Conservation (phyloP, 1,140 invertebrate species). For the Drosophila orosa region DNA sequence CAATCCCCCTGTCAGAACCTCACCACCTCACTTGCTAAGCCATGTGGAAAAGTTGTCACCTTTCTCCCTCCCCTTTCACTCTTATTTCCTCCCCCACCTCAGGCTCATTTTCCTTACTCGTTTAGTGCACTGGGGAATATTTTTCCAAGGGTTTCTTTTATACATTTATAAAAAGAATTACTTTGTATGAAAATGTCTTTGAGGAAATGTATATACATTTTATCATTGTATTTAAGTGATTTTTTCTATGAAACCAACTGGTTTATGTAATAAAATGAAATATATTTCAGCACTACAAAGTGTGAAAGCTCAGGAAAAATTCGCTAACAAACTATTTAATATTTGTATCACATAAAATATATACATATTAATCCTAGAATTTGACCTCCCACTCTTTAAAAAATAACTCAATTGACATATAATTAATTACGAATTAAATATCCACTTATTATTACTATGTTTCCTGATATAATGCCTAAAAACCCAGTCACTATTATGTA, state of each 20-base stretch:
- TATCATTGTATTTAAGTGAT: neutral
- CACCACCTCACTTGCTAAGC: neutral
- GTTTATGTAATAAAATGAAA: neutral
- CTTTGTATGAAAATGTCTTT: neutral
- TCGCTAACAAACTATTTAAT: neutral
- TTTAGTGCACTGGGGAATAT: conserved; percentile 11
- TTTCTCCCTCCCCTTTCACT: conserved; percentile 33
- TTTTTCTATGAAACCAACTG: neutral
- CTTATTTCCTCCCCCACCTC: neutral
- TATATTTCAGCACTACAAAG: neutral
- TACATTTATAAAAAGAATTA: neutral
- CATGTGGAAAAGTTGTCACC: conserved; percentile 60
- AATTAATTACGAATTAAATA: neutral
- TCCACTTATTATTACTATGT: neutral
- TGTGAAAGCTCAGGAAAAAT: neutral
- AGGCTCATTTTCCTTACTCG: conserved; percentile 4
- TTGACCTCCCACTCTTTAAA: neutral
- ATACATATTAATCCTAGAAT: neutral
- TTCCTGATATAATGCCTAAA: no score
- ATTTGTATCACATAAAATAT: neutral
- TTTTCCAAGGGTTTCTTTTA: neutral
- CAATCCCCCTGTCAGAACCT: neutral
- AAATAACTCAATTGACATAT: neutral
- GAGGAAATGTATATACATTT: neutral
- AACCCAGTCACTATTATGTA: neutral